Conservation (phyloP, 1,140 invertebrate genomes). For the Ips typographus region DNA sequence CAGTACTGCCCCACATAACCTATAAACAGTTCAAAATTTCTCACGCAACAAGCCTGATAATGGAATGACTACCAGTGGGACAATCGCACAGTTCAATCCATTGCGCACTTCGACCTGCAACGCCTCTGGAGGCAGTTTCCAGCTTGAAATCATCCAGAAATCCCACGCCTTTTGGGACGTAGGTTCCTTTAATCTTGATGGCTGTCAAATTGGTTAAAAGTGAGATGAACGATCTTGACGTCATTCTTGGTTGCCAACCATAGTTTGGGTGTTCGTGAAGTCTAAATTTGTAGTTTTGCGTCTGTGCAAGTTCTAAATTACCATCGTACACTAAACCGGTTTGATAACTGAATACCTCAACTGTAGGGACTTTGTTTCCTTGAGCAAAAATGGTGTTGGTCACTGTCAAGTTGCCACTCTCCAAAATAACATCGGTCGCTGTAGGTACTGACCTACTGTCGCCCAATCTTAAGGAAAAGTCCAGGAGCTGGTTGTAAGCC, state of each 20-base stretch:
- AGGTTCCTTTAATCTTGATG: conserved; percentile 92
- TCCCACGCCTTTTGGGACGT: conserved; percentile 81
- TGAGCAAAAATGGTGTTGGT: conserved; percentile 90
- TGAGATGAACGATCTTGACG: conserved; percentile 85
- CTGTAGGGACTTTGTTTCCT: conserved; percentile 77
- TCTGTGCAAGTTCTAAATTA: no score
- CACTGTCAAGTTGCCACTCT: conserved; percentile 69
- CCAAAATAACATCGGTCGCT: conserved; percentile 83
- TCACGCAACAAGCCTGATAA: no score
- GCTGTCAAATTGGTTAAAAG: conserved; percentile 91
- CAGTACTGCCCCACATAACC: conserved; percentile 94
- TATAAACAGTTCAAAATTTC: conserved; percentile 25
- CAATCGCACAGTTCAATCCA: conserved; percentile 97
- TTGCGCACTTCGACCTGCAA: conserved; percentile 75
- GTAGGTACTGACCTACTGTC: conserved; percentile 70
- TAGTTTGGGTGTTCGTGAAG: conserved; percentile 90
- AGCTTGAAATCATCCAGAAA: conserved; percentile 87
- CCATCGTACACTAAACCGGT: no score
- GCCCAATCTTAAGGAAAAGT: conserved; percentile 84
- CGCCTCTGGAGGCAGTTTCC: conserved; percentile 82
- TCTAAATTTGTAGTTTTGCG: conserved; percentile 75
- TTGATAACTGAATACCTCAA: conserved; percentile 56
- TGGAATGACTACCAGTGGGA: conserved; percentile 74
- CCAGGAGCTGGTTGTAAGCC: conserved; percentile 91
- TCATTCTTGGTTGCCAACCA: conserved; percentile 87